Evolutionary conservation across 2,113 vertebrate species (phyloP).

Genomic region (Lathamus discolor): DNA sequence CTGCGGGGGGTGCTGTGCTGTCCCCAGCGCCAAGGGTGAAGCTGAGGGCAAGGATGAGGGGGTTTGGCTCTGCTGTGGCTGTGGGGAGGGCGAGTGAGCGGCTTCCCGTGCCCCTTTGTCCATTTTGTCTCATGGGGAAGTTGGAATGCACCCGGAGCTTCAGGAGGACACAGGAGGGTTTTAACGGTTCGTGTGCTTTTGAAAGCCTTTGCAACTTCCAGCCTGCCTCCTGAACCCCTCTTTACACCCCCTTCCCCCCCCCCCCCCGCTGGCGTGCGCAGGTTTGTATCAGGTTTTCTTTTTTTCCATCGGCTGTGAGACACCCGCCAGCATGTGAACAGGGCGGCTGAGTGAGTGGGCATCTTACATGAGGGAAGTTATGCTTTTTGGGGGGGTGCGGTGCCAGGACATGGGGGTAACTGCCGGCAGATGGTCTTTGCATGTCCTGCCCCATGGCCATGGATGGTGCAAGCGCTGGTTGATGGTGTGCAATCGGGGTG

Average conservation of each 20-base stretch:
- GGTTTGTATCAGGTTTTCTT: neutral
- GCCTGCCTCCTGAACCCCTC: rapidly evolving
- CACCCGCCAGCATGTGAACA: rapidly evolving
- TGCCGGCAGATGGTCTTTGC: neutral
- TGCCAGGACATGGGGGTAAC: rapidly evolving
- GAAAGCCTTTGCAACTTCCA: neutral
- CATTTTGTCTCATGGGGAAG: neutral
- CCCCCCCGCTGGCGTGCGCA: rapidly evolving
- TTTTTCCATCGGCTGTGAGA: neutral
- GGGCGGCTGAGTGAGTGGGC: rapidly evolving
- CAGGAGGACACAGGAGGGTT: neutral
- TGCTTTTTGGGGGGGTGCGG: neutral
- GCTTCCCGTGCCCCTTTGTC: neutral
- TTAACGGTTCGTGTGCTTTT: rapidly evolving
- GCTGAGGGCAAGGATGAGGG: rapidly evolving
- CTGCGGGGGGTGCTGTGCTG: neutral
- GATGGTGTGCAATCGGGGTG: rapidly evolving
- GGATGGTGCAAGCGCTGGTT: rapidly evolving
- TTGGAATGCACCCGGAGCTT: neutral
- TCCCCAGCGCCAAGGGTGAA: rapidly evolving
- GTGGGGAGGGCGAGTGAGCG: neutral
- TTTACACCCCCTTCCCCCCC: too few relatives aligned
- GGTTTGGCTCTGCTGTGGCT: rapidly evolving
- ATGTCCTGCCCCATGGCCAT: rapidly evolving
- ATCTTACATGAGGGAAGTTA: neutral